Evolutionary conservation across 2,113 vertebrate genomes (phyloP).

Genomic region (Glareola pratincola): DNA sequence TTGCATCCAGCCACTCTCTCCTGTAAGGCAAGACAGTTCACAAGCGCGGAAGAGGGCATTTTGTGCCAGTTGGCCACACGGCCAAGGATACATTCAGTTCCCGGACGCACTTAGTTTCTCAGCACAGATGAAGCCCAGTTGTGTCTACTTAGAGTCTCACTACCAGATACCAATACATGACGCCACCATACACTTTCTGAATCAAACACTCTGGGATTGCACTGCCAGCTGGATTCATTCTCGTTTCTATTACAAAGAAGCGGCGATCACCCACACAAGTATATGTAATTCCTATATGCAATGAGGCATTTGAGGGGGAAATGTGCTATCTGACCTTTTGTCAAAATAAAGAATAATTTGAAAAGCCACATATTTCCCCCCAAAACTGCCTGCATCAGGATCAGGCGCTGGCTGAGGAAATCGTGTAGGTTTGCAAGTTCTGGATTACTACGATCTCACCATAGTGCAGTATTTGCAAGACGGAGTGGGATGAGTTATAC

Average conservation of each 20-base stretch:
- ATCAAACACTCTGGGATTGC: neutral
- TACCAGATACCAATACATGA: neutral
- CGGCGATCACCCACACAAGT: rapidly evolving
- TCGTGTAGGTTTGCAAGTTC: neutral
- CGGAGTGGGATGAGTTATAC: neutral
- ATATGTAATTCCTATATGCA: neutral
- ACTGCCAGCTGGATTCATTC: neutral
- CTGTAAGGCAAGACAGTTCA: neutral
- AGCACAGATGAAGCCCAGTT: neutral
- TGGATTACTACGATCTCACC: neutral
- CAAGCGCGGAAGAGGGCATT: neutral
- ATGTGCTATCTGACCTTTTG: neutral
- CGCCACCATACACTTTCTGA: neutral
- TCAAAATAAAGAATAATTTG: neutral
- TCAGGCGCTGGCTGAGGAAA: neutral
- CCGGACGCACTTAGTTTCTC: slow-evolving; percentile 34
- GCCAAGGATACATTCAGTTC: neutral
- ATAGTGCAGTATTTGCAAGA: neutral
- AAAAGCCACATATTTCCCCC: neutral
- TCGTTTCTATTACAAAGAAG: neutral
- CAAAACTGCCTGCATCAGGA: neutral
- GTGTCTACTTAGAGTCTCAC: neutral
- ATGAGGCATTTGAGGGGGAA: neutral
- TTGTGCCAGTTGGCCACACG: slow-evolving; percentile 32
- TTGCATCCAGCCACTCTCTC: neutral